Conservation (phyloP, 2,797 vertebrate genomes). For the Sebastes itinus region DNA sequence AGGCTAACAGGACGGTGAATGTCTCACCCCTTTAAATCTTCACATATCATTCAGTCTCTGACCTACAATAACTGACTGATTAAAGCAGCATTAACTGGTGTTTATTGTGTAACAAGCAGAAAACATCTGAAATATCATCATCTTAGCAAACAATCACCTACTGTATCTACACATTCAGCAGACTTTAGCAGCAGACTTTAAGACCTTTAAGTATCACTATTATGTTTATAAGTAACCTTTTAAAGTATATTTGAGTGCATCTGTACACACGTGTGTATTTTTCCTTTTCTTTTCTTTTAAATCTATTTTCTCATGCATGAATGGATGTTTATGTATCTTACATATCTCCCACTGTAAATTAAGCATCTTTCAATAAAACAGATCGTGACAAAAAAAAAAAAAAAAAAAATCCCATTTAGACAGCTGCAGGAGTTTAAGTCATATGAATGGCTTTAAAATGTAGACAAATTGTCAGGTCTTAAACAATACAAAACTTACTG, state of each 20-base stretch:
- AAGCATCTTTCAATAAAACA: background rate
- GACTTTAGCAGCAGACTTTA: too few species aligned
- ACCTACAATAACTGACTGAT: background rate
- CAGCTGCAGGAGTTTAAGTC: fast-evolving
- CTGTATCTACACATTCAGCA: too few species aligned
- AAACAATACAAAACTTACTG: slow-evolving; percentile 64
- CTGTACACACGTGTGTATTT: background rate
- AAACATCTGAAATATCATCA: background rate
- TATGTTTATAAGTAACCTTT: background rate
- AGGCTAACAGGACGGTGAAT: background rate
- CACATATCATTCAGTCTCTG: background rate
- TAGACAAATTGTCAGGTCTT: background rate
- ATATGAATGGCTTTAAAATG: background rate
- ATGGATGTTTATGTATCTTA: background rate
- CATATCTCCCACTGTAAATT: background rate
- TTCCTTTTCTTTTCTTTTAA: background rate
- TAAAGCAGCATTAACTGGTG: background rate
- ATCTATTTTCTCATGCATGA: background rate
- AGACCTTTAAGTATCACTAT: background rate
- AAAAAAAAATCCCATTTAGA: background rate
- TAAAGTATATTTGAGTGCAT: background rate
- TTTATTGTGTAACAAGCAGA: background rate
- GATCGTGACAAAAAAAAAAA: background rate
- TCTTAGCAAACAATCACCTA: too few species aligned
- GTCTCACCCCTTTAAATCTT: background rate